These are phyloP conservation scores for Sarotherodon lohbergeri DNA, from an alignment of 2,113 vertebrate genomes.

Conservation along the genomic window DNA sequence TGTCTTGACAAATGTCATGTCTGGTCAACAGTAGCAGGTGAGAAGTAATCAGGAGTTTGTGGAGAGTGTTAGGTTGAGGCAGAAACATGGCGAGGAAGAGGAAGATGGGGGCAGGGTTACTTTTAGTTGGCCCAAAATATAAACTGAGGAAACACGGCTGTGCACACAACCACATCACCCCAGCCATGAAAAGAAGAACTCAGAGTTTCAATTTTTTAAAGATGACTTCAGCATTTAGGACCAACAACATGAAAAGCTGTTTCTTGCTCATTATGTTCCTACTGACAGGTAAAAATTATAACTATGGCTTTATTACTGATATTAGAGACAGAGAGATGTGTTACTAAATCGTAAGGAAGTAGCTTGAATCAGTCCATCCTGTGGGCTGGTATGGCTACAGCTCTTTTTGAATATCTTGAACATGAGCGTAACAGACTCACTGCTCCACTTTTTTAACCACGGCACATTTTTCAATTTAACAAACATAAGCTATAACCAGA, in stretches of 20 bases:
- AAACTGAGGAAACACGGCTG: background rate
- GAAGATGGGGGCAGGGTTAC: background rate
- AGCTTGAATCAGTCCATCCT: background rate
- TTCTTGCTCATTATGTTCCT: slow-evolving; percentile 1
- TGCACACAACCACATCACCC: background rate
- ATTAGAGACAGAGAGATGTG: background rate
- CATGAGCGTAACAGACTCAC: background rate
- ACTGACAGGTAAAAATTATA: background rate
- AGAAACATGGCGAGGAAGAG: background rate
- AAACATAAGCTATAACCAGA: rapidly evolving
- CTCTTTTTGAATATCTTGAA: background rate
- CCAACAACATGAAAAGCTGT: background rate
- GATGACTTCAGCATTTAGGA: background rate
- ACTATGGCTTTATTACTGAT: background rate
- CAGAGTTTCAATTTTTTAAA: background rate
- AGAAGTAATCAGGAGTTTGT: background rate
- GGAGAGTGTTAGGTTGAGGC: background rate
- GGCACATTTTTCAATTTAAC: background rate
- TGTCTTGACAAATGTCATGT: background rate
- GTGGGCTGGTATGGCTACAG: rapidly evolving
- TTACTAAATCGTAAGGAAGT: rapidly evolving
- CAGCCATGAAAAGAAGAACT: background rate
- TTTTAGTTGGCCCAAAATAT: background rate
- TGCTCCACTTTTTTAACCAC: background rate
- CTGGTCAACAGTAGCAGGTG: background rate